These are phyloP conservation scores for Prunella strophiata DNA, from an alignment of 2,797 vertebrate species.

Conservation along the genomic window DNA sequence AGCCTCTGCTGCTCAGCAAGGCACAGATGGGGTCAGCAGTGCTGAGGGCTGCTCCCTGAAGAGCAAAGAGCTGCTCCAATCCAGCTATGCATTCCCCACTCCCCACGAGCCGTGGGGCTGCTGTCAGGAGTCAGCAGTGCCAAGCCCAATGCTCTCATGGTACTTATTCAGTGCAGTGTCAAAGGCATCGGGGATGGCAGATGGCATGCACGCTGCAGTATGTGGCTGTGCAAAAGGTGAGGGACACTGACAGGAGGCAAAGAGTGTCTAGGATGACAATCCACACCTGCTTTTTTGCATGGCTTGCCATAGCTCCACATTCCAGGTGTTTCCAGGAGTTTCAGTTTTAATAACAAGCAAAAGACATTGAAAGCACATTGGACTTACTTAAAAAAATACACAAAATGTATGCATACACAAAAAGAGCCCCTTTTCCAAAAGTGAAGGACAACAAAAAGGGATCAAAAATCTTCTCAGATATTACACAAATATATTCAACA, in stretches of 20 bases:
- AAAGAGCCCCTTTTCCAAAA: neutral
- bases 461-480: neutral
- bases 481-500: neutral
- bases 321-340: neutral
- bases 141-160: neutral
- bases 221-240: neutral
- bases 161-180: neutral
- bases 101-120: neutral
- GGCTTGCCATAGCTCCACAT: neutral
- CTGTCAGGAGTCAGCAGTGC: neutral
- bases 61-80: neutral
- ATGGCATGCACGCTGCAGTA: neutral
- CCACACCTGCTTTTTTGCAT: neutral
- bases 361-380: neutral
- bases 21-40: neutral
- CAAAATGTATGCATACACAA: neutral
- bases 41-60: neutral
- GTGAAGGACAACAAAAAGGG: neutral
- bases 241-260: neutral
- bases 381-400: constrained; percentile 7
- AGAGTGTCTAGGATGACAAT: neutral
- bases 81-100: neutral
- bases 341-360: neutral
- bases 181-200: accelerated
- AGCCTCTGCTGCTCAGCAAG: neutral